These are phyloP conservation scores for Eupeodes luniger DNA, from an alignment of 2,888 invertebrate genomes.

Conservation along the genomic window DNA sequence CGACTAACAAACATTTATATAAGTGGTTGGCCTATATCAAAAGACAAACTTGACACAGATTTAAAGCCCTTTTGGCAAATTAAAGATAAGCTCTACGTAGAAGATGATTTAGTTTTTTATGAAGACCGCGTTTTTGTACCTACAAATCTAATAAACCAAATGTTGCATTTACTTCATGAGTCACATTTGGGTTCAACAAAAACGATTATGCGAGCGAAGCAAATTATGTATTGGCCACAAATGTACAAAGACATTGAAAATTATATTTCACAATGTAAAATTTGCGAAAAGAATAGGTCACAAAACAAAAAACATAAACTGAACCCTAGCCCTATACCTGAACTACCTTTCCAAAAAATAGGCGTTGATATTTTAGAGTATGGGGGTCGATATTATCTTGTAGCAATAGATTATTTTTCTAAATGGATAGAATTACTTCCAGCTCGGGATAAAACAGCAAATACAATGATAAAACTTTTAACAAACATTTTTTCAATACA, in stretches of 20 bases:
- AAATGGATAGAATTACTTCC: constrained; percentile 35
- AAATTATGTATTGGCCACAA: constrained; percentile 22
- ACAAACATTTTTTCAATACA: constrained; percentile 34
- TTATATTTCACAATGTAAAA: constrained; percentile 27
- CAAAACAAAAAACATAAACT: constrained; percentile 45
- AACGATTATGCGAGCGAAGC: constrained; percentile 44
- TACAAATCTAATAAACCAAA: constrained; percentile 25
- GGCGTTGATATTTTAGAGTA: constrained; percentile 40
- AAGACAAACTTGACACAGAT: constrained; percentile 21
- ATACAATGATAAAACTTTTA: constrained; percentile 18
- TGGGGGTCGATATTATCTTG: constrained; percentile 27
- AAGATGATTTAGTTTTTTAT: constrained; percentile 50
- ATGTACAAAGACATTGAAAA: constrained; percentile 23
- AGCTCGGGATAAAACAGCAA: constrained; percentile 32
- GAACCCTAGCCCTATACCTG: constrained; percentile 6
- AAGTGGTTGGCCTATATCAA: constrained; percentile 23
- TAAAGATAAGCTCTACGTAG: constrained; percentile 35
- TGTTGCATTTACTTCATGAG: constrained; percentile 43
- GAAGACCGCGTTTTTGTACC: constrained; percentile 56
- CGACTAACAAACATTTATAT: constrained; percentile 7
- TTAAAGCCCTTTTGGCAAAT: constrained; percentile 36
- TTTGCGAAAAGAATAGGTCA: constrained; percentile 42
- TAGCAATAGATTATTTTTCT: constrained; percentile 45
- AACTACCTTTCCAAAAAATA: constrained; percentile 35
- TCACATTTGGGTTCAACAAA: constrained; percentile 52